phyloP scores from a whole-genome alignment of 2,113 vertebrate species.

The Psilopsiagon aymara region DNA sequence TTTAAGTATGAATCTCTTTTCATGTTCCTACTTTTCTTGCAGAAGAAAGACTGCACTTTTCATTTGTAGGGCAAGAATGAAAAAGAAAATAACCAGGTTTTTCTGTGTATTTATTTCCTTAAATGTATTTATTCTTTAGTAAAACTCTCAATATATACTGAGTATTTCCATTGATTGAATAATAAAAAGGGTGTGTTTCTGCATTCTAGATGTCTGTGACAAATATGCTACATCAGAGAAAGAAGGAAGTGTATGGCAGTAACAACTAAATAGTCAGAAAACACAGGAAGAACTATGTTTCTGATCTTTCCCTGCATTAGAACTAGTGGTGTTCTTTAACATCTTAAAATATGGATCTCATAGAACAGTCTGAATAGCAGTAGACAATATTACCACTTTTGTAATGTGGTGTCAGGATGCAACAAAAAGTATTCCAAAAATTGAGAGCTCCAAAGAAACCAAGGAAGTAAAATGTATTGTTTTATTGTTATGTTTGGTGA shows the following conservation, averaged over 20 bases:
- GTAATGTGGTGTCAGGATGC: neutral
- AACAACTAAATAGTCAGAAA: neutral
- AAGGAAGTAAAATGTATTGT: neutral
- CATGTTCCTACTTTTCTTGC: neutral
- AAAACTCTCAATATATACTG: neutral
- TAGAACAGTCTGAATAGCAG: neutral
- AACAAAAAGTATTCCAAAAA: neutral
- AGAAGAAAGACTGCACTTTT: neutral
- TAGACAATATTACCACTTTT: neutral
- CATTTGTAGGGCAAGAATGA: neutral
- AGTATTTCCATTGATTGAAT: neutral
- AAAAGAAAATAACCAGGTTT: neutral
- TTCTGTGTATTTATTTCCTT: neutral
- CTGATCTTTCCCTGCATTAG: neutral
- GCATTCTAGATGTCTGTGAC: neutral
- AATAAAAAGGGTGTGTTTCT: neutral
- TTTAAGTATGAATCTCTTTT: neutral
- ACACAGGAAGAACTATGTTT: neutral
- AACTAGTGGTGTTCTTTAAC: neutral
- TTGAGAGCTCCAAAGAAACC: neutral
- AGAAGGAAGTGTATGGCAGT: neutral
- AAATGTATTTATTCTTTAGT: neutral
- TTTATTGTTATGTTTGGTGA: neutral
- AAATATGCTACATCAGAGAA: neutral
- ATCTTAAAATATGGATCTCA: neutral